These are phyloP conservation scores for Micronisus gabar DNA, from an alignment of 2,113 vertebrate species.

Conservation along the genomic window DNA sequence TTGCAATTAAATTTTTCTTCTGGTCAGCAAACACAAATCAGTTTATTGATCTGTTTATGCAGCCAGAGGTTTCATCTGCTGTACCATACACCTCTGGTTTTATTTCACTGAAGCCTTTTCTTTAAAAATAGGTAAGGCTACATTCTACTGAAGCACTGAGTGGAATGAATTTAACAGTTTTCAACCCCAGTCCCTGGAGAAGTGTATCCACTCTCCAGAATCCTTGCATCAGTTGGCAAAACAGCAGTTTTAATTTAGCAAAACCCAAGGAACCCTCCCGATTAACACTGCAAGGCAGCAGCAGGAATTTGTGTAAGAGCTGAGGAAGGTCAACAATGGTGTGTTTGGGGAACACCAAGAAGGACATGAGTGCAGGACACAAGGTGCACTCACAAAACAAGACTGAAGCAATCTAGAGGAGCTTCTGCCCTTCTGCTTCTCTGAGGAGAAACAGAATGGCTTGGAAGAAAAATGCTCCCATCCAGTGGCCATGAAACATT, in stretches of 20 bases:
- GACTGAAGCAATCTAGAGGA: background rate
- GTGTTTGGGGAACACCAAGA: background rate
- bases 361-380: background rate
- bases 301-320: background rate
- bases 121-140: background rate
- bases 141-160: background rate
- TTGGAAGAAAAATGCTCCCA: background rate
- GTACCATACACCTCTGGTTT: background rate
- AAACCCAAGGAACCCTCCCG: background rate
- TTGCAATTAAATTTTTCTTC: constrained; percentile 48
- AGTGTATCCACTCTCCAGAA: background rate
- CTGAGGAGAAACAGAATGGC: background rate
- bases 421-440: background rate
- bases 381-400: background rate
- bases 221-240: background rate
- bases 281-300: background rate
- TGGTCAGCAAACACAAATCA: constrained; percentile 53
- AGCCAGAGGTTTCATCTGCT: constrained; percentile 3
- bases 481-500: background rate
- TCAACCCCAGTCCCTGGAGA: background rate
- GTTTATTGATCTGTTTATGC: constrained; percentile 63
- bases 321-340: background rate
- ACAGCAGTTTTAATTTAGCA: background rate
- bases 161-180: background rate
- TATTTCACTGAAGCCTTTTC: background rate